Conservation (phyloP, 2,888 invertebrate species). For the Escarpia spicata region DNA sequence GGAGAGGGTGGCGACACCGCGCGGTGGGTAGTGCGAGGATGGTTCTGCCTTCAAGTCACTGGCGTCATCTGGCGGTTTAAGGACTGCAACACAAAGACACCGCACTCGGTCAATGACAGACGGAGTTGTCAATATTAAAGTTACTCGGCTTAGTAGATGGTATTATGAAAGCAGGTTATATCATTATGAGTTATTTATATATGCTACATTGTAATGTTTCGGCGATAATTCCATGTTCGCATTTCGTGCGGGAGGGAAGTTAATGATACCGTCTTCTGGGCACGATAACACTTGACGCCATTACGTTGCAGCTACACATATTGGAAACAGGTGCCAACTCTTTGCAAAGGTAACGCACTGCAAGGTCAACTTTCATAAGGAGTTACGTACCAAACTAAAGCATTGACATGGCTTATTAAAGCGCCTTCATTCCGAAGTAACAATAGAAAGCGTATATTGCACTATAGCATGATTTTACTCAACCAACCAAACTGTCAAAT, state of each 20-base stretch:
- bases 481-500: background rate
- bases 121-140: background rate
- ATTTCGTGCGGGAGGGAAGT: background rate
- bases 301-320: background rate
- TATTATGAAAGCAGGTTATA: too few relatives aligned
- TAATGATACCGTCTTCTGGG: background rate
- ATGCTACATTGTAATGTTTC: background rate
- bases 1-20: background rate
- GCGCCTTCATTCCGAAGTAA: too few relatives aligned
- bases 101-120: background rate
- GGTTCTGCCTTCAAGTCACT: background rate
- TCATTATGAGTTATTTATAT: too few relatives aligned
- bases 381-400: background rate
- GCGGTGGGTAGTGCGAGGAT: background rate
- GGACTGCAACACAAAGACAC: background rate
- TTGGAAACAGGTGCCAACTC: background rate
- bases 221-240: background rate
- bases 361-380: background rate
- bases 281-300: background rate
- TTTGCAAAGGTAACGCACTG: background rate
- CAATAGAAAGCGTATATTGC: background rate
- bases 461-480: too few relatives aligned
- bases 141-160: too few relatives aligned
- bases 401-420: too few relatives aligned
- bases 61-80: background rate